Evolutionary conservation across 2,888 invertebrate species (phyloP).

Genomic region (Entomobrya proxima): DNA sequence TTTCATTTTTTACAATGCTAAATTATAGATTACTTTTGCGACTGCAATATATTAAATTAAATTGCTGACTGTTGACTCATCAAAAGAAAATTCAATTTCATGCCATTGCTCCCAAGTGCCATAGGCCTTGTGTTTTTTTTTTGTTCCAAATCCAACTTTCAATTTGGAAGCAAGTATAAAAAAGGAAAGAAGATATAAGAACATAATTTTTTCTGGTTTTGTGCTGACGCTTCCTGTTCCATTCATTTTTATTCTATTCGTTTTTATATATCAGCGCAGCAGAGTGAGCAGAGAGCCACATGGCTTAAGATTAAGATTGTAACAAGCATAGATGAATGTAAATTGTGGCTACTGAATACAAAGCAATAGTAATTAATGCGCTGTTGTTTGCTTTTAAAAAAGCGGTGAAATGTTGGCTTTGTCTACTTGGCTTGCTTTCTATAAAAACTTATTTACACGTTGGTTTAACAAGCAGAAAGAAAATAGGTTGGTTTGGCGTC

Average conservation of each 20-base stretch:
- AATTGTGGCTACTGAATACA: too few species aligned
- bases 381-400: too few species aligned
- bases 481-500: conserved; percentile 17
- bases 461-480: not conserved
- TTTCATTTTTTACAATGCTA: too few species aligned
- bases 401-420: too few species aligned
- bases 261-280: not conserved
- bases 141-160: not conserved
- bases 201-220: not conserved
- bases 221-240: conserved; percentile 11
- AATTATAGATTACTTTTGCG: not conserved
- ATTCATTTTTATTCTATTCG: not conserved
- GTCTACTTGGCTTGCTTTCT: too few species aligned
- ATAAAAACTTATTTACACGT: not conserved
- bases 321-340: too few species aligned
- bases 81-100: conserved; percentile 19
- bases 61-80: not conserved
- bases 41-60: not conserved
- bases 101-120: conserved; percentile 29
- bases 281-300: too few species aligned
- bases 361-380: too few species aligned
- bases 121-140: not conserved
- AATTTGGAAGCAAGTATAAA: not conserved
- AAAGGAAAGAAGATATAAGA: not conserved
- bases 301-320: too few species aligned